Conservation (phyloP, 2,113 vertebrate genomes). For the Crotalus horridus region DNA sequence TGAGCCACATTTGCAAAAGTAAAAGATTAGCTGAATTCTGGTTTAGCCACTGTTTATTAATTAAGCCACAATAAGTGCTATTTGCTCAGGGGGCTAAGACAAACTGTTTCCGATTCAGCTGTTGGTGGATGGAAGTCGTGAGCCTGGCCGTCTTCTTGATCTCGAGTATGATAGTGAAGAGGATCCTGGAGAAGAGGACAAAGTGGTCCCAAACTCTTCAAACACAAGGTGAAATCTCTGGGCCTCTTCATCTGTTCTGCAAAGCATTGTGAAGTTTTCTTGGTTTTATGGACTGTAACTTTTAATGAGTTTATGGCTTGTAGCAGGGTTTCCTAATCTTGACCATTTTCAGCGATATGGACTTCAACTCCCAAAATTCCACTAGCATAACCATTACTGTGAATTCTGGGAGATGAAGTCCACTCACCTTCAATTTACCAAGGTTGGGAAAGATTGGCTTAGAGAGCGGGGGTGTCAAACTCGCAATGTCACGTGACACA, state of each 20-base stretch:
- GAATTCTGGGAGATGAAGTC: background rate
- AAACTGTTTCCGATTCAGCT: constrained; percentile 35
- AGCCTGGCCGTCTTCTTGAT: constrained; percentile 79
- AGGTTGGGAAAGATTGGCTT: background rate
- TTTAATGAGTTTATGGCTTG: background rate
- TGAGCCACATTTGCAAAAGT: background rate
- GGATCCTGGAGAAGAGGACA: constrained; percentile 70
- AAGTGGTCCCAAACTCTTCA: constrained; percentile 65
- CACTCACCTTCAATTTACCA: background rate
- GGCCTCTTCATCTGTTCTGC: background rate
- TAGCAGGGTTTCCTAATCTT: background rate
- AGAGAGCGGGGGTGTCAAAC: background rate
- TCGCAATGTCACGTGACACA: no score
- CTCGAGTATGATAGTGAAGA: constrained; percentile 88
- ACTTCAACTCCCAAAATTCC: background rate
- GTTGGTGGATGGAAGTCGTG: constrained; percentile 65
- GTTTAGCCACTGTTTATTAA: background rate
- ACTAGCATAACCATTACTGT: background rate
- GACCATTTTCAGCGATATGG: background rate
- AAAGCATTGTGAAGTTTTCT: background rate
- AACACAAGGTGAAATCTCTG: constrained; percentile 65
- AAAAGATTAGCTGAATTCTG: background rate
- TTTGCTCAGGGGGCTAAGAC: background rate
- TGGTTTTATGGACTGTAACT: background rate
- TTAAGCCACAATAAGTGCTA: background rate